phyloP scores from a whole-genome alignment of 2,113 vertebrate species.

The Anoura caudifer region DNA sequence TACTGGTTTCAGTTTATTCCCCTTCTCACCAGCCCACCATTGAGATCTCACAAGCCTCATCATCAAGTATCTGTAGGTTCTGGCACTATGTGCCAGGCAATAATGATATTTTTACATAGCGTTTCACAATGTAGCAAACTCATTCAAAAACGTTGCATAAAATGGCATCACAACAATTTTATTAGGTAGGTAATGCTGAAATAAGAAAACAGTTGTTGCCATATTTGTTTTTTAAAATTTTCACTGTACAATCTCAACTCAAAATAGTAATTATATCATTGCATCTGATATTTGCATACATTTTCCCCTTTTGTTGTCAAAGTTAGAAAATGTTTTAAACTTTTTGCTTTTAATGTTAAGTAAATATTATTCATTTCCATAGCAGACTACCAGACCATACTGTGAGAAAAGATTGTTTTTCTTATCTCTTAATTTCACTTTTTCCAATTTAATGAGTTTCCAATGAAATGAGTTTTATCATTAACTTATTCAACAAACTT shows the following conservation, averaged over 20 bases:
- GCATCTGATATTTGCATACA: slow-evolving; percentile 15
- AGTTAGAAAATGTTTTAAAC: slow-evolving; percentile 55
- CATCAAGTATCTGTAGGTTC: background rate
- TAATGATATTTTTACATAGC: slow-evolving; percentile 34
- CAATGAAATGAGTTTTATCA: slow-evolving; percentile 50
- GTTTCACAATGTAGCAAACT: slow-evolving; percentile 43
- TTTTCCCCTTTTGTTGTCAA: slow-evolving; percentile 23
- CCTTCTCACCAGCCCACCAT: background rate
- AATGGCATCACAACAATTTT: slow-evolving; percentile 8
- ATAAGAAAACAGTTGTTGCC: slow-evolving; percentile 15
- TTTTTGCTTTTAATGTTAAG: slow-evolving; percentile 45
- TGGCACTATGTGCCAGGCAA: background rate
- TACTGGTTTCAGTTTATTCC: slow-evolving; percentile 26
- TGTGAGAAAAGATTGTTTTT: slow-evolving; percentile 54
- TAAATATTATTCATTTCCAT: slow-evolving; percentile 66
- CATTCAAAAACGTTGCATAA: background rate
- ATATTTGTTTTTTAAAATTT: slow-evolving; percentile 21
- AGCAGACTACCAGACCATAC: slow-evolving; percentile 34
- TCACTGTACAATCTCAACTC: slow-evolving; percentile 16
- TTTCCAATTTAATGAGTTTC: slow-evolving; percentile 60
- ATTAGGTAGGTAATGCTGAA: background rate
- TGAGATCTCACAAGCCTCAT: slow-evolving; percentile 9
- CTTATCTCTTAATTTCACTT: slow-evolving; percentile 44
- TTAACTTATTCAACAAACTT: slow-evolving; percentile 36
- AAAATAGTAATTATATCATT: slow-evolving; percentile 40